Conservation (phyloP, 2,113 vertebrate genomes). For the Dicentrarchus labrax region DNA sequence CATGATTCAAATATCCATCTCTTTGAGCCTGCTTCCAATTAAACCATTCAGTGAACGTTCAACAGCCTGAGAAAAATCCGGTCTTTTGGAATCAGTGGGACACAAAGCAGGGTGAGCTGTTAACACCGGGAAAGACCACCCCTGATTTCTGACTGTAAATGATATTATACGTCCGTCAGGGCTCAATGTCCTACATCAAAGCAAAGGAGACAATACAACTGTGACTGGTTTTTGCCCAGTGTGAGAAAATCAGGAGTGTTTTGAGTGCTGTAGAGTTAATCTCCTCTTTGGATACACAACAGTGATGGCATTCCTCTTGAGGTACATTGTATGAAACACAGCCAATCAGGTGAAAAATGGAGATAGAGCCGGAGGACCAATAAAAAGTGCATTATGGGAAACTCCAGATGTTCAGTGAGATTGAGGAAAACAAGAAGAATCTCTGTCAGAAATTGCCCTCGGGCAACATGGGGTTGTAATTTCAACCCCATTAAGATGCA, state of each 20-base stretch:
- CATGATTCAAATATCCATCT: slow-evolving; percentile 78
- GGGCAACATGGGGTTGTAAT: slow-evolving; percentile 66
- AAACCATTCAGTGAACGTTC: slow-evolving; percentile 70
- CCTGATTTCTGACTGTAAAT: slow-evolving; percentile 73
- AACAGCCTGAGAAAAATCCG: slow-evolving; percentile 74
- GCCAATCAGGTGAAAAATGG: slow-evolving; percentile 62
- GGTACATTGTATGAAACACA: slow-evolving; percentile 35
- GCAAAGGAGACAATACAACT: slow-evolving; percentile 54
- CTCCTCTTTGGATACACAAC: slow-evolving; percentile 81
- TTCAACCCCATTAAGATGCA: slow-evolving; percentile 71
- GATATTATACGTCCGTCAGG: slow-evolving; percentile 68
- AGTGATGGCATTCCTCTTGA: slow-evolving; percentile 59
- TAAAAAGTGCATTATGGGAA: slow-evolving; percentile 64
- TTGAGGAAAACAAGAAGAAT: slow-evolving; percentile 63
- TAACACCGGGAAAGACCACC: slow-evolving; percentile 79
- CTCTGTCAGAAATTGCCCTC: slow-evolving; percentile 66
- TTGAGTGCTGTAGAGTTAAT: slow-evolving; percentile 74
- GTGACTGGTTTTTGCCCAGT: slow-evolving; percentile 54
- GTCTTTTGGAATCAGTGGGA: slow-evolving; percentile 68
- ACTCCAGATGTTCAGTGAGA: slow-evolving; percentile 63
- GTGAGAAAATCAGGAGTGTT: slow-evolving; percentile 79
- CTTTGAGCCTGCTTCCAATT: slow-evolving; percentile 78
- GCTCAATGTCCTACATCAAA: slow-evolving; percentile 74
- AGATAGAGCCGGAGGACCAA: slow-evolving; percentile 40
- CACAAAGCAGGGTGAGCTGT: slow-evolving; percentile 72